Evolutionary conservation across 2,113 vertebrate genomes (phyloP), one percentile per base, ranked within the genome.

Genomic region (Xerus inauris): DNA sequence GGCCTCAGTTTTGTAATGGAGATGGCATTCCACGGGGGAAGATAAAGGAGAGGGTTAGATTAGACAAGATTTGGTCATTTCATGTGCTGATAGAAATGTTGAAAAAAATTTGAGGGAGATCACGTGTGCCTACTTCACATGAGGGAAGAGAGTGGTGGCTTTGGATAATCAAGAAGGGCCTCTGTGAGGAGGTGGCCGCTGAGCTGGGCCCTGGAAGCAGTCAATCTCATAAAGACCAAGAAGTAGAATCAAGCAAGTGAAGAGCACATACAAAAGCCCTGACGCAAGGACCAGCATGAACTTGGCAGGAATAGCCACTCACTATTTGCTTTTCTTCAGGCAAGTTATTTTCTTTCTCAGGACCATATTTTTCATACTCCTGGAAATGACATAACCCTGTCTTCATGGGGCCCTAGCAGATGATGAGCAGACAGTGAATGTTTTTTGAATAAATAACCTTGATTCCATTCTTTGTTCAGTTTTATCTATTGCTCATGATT

Each of bases 401-500:
- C 71, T 75, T 80, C 49, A 87, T 1, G 47, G 47, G 72, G 26
- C 49, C 38, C 32, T 64, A 59, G 54, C 5, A 65, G n/a, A 40
- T 22, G 82, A 67, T 47, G 76, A 88, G 47, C 47, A 87, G 40
- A 87, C 47, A 35, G 62, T 57, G 91, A 89, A 77, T 73, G 40
- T 71, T 75, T 86, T 75, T 17, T 64, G 40, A 75, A 80, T 45
- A 87, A 89, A 92, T 51, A n/a, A 40, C 85, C 87, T 32, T n/a
- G 30, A 89, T 84, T 87, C 26, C 24, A 47, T 79, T 67, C 47
- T 94, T 89, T 47, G 64, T 95, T 89, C 67, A 80, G 71, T 92
- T 92, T 95, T 2, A 65, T 38, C 19, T 73, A 28, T 76, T 92
- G 85, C 77, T 90, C 51, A 83, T 32, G 35, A 75, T 80, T 45